Conservation (phyloP, 2,113 vertebrate genomes). For the Chloropsis hardwickii region DNA sequence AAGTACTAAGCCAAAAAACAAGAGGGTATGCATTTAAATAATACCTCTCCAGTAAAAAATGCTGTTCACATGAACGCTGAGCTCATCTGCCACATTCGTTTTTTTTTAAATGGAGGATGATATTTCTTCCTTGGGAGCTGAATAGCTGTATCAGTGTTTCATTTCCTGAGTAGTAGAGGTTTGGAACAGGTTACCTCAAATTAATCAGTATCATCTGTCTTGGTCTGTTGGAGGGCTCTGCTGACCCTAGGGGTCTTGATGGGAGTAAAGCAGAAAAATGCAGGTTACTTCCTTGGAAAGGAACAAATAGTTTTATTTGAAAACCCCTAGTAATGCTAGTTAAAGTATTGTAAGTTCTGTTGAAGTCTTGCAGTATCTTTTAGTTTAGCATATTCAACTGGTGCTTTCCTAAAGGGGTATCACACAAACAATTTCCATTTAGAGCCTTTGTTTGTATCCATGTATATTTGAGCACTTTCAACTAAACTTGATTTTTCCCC, state of each 20-base stretch:
- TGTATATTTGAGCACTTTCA: background rate
- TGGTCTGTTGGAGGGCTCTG: background rate
- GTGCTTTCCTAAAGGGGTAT: background rate
- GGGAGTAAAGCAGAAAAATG: background rate
- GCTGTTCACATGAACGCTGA: background rate
- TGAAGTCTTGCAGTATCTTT: background rate
- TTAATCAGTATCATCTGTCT: background rate
- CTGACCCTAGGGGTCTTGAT: background rate
- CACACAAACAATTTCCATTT: background rate
- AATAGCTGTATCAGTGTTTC: background rate
- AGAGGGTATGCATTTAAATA: background rate
- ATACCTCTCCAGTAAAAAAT: background rate
- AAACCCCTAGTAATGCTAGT: background rate
- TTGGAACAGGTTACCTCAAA: background rate
- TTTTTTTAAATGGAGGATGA: background rate
- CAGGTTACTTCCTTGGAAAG: background rate
- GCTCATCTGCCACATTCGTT: background rate
- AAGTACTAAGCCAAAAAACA: background rate
- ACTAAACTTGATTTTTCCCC: background rate
- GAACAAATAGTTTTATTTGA: background rate
- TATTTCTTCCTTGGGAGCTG: background rate
- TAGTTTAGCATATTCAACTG: background rate
- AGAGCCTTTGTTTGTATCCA: background rate
- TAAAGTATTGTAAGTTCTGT: background rate
- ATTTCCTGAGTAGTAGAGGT: background rate